Conservation (phyloP, 2,888 invertebrate species). For the Polia nebulosa region DNA sequence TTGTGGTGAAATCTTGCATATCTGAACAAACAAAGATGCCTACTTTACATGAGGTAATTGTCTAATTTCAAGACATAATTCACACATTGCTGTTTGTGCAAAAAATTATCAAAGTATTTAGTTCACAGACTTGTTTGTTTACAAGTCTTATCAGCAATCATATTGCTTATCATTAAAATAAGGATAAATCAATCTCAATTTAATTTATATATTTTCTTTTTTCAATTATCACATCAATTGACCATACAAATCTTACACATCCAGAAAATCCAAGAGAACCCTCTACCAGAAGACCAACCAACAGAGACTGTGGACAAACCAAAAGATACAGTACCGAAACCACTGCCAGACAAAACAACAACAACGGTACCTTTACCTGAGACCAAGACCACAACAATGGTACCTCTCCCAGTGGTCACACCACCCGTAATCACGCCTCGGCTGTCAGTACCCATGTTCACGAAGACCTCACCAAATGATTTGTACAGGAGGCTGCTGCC, state of each 20-base stretch:
- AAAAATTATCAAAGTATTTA: background rate
- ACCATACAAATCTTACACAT: background rate
- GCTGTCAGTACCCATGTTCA: slow-evolving; percentile 78
- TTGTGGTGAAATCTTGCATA: slow-evolving; percentile 61
- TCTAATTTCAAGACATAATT: background rate
- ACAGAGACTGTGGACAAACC: slow-evolving; percentile 65
- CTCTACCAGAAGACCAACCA: slow-evolving; percentile 68
- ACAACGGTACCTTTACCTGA: slow-evolving; percentile 64
- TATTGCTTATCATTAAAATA: background rate
- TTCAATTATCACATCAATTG: background rate
- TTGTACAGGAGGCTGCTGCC: slow-evolving; percentile 91
- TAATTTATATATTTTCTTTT: too few species aligned
- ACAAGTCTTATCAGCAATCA: background rate
- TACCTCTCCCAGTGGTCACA: slow-evolving; percentile 64
- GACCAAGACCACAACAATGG: slow-evolving; percentile 60
- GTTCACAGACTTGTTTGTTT: background rate
- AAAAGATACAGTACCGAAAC: slow-evolving; percentile 68
- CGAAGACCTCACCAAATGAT: slow-evolving; percentile 85
- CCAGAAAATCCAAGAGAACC: slow-evolving; percentile 82
- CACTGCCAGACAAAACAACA: slow-evolving; percentile 63
- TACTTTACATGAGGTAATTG: slow-evolving; percentile 40
- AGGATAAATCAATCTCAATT: background rate
- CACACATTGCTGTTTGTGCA: background rate
- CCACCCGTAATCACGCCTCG: slow-evolving; percentile 65
- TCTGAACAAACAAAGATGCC: slow-evolving; percentile 33